phyloP scores from a whole-genome alignment of 2,797 vertebrate genomes.

The Gallinago solitaria region DNA sequence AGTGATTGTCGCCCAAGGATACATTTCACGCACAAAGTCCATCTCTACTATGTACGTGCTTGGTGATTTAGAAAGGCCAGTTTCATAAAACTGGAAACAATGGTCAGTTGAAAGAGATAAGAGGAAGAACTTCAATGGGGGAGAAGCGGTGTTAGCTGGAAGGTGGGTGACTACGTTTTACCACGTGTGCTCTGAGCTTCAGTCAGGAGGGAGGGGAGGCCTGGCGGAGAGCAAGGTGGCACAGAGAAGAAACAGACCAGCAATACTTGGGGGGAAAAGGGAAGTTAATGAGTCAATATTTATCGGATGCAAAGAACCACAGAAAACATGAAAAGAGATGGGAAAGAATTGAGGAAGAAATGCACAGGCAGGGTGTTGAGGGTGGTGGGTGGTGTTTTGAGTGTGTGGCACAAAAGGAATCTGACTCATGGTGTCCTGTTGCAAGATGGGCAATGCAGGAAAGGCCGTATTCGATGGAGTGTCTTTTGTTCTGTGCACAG shows the following conservation, averaged over 20 bases:
- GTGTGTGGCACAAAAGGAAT: neutral
- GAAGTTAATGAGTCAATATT: neutral
- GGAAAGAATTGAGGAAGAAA: neutral
- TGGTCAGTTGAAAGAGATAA: neutral
- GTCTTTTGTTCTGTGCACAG: neutral
- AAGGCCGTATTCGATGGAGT: neutral
- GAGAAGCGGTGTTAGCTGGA: neutral
- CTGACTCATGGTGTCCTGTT: neutral
- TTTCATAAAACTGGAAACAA: neutral
- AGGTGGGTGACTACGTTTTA: neutral
- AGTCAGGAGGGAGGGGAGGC: neutral
- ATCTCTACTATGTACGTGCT: neutral
- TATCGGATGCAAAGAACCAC: neutral
- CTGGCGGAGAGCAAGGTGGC: neutral
- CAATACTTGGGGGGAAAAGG: neutral
- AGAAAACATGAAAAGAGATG: neutral
- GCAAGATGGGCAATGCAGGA: neutral
- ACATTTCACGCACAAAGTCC: neutral
- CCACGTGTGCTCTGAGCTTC: neutral
- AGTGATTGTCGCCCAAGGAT: neutral
- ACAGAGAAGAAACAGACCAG: neutral
- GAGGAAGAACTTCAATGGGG: neutral
- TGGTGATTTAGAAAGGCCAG: neutral
- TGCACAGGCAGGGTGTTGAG: neutral
- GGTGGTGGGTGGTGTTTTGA: neutral